Percentiles rank a stretch among this genome's conserved stretches.
These are phyloP conservation scores for Scarus forsteni DNA, from an alignment of 2,797 vertebrate genomes.

Conservation along the genomic window DNA sequence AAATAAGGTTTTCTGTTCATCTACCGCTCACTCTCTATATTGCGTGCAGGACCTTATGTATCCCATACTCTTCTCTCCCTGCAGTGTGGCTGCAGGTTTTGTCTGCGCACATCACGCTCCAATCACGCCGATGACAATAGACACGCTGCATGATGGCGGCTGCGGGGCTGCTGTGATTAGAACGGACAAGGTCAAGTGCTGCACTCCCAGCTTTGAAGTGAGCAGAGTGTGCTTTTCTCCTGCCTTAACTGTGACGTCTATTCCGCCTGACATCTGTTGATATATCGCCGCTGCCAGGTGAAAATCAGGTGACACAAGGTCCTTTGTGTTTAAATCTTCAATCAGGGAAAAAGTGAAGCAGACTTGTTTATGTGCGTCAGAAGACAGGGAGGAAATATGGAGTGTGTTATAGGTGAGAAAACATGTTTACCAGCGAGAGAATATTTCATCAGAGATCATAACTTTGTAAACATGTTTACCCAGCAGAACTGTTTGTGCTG, in stretches of 20 bases:
- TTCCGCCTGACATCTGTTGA: constrained; percentile 67
- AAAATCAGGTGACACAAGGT: background rate
- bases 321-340: constrained; percentile 8
- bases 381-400: constrained; percentile 14
- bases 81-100: constrained; percentile 45
- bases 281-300: constrained; percentile 43
- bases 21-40: background rate
- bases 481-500: constrained; percentile 31
- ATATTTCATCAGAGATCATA: constrained; percentile 53
- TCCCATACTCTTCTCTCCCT: constrained; percentile 14
- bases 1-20: background rate
- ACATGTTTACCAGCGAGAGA: constrained; percentile 52
- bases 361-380: constrained; percentile 10
- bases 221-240: constrained; percentile 51
- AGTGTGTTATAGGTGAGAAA: constrained; percentile 53
- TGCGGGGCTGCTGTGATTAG: constrained; percentile 61
- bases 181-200: constrained; percentile 75
- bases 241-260: constrained; percentile 63
- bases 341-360: constrained; percentile 11
- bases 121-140: constrained; percentile 57
- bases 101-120: constrained; percentile 25
- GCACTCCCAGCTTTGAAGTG: constrained; percentile 55
- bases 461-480: constrained; percentile 62
- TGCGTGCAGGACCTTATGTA: constrained; percentile 9
- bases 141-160: constrained; percentile 48